These are phyloP conservation scores for Deilephila elpenor DNA, from an alignment of 2,888 invertebrate species.

Conservation along the genomic window DNA sequence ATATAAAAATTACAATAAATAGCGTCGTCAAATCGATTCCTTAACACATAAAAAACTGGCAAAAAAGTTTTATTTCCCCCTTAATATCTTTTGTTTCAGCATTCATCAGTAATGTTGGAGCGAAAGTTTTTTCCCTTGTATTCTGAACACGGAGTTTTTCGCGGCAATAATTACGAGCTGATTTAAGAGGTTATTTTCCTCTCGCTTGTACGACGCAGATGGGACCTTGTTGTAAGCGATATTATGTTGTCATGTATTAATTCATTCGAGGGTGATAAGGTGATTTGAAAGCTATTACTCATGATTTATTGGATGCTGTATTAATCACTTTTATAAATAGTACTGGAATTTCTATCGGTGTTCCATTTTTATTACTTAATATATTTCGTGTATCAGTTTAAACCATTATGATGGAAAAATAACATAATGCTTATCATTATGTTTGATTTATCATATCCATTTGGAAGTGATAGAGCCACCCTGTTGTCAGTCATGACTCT, in stretches of 20 bases:
- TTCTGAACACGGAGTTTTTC: constrained; percentile 29
- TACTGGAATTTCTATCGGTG: not conserved
- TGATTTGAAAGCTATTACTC: not conserved
- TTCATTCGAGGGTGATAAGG: not conserved
- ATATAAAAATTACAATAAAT: not conserved
- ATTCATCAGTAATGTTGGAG: not conserved
- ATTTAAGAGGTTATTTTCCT: constrained; percentile 28
- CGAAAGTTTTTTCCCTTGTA: constrained; percentile 11
- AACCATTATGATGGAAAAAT: no score
- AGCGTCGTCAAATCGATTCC: not conserved
- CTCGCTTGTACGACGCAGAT: not conserved
- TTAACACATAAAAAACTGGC: not conserved
- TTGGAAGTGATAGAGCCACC: no score
- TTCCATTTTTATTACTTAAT: no score
- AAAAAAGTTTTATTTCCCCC: constrained; percentile 8
- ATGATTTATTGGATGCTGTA: not conserved
- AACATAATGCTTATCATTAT: no score
- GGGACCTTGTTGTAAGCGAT: not conserved
- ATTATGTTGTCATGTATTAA: not conserved
- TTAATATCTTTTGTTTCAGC: constrained; percentile 24
- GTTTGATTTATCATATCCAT: no score
- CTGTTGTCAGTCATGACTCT: no score
- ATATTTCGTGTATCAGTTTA: no score
- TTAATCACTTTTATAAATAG: not conserved
- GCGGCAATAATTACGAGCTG: constrained; percentile 33